Evolutionary conservation across 2,888 invertebrate genomes (phyloP).

Genomic region (Drosophila austrosaltans): DNA sequence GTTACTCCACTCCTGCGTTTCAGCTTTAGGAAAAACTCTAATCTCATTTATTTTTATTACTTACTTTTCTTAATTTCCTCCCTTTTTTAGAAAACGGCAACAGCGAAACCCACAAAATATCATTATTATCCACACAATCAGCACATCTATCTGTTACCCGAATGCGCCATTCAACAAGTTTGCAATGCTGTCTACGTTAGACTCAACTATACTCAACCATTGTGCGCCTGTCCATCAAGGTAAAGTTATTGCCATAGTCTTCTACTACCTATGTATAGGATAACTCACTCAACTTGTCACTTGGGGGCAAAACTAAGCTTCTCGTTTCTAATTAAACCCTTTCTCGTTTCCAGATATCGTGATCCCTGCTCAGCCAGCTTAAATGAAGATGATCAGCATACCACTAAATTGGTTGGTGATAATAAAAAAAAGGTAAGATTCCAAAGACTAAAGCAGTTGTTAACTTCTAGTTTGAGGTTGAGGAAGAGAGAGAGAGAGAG

Average conservation of each 20-base stretch:
- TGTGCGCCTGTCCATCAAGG: constrained; percentile 95
- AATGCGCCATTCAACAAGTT: constrained; percentile 97
- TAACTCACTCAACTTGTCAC: constrained; percentile 35
- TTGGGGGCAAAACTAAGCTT: constrained; percentile 11
- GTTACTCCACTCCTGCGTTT: too few species aligned
- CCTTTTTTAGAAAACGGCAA: constrained; percentile 86
- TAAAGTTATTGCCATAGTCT: constrained; percentile 56
- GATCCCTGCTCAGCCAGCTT: constrained; percentile 96
- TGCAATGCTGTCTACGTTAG: constrained; percentile 97
- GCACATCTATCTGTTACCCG: constrained; percentile 95
- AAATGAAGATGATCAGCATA: constrained; percentile 95
- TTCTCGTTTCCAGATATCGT: constrained; percentile 85
- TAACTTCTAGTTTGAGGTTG: constrained; percentile 36
- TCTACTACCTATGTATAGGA: not conserved
- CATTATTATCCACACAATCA: constrained; percentile 97
- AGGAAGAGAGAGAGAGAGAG: too few species aligned
- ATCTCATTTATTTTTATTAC: not conserved
- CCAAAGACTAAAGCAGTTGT: constrained; percentile 20
- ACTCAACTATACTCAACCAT: constrained; percentile 95
- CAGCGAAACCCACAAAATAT: constrained; percentile 95
- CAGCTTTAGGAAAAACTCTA: not conserved
- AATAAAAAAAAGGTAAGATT: constrained; percentile 90
- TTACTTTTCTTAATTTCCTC: not conserved
- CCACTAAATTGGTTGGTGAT: constrained; percentile 94
- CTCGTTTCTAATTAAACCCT: constrained; percentile 49